Evolutionary conservation across 2,797 vertebrate genomes (phyloP).

Genomic region (Coendou prehensilis): DNA sequence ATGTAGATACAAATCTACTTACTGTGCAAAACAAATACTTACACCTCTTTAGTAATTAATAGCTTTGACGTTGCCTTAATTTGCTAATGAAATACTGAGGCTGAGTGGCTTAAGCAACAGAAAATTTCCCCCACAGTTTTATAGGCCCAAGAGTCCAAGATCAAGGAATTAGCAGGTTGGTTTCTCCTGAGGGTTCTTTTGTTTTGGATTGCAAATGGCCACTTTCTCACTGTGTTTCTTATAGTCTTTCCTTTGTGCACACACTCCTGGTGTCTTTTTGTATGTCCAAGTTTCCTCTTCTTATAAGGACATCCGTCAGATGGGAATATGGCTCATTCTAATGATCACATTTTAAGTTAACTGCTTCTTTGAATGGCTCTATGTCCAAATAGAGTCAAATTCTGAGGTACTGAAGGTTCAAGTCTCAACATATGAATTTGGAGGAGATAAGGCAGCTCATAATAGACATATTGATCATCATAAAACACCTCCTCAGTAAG

Average conservation of each 20-base stretch:
- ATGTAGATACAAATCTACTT: not conserved
- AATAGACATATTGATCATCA: not conserved
- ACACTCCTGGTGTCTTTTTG: not conserved
- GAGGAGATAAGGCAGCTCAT: not conserved
- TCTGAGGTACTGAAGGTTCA: not conserved
- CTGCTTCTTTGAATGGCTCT: not conserved
- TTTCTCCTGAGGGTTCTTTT: not conserved
- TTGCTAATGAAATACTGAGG: not conserved
- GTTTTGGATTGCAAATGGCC: not conserved
- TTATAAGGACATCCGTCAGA: not conserved
- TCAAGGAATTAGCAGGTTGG: not conserved
- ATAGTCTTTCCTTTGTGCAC: not conserved
- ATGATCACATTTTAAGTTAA: not conserved
- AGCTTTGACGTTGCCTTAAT: not conserved
- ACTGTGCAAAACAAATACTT: not conserved
- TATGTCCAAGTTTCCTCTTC: not conserved
- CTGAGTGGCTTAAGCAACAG: not conserved
- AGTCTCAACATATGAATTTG: not conserved
- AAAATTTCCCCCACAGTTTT: not conserved
- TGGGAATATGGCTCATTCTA: not conserved
- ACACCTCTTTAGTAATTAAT: not conserved
- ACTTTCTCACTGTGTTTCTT: not conserved
- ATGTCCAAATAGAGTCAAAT: not conserved
- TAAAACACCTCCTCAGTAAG: not conserved
- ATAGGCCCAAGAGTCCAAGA: not conserved